Percentiles rank a stretch among this genome's conserved stretches.
These are phyloP conservation scores for Lapara coniferarum DNA, from an alignment of 2,888 invertebrate genomes.

Conservation along the genomic window DNA sequence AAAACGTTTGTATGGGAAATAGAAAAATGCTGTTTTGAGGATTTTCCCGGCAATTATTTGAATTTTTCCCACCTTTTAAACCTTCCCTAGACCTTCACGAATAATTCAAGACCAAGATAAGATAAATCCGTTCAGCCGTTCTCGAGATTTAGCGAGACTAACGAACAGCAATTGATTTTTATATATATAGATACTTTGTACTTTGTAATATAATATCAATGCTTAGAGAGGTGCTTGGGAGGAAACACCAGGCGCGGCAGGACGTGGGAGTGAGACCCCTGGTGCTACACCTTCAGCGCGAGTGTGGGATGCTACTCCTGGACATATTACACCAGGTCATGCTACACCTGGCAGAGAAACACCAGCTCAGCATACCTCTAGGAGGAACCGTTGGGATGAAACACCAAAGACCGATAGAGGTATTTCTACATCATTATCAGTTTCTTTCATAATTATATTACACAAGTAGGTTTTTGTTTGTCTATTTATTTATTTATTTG, in stretches of 20 bases:
- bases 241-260: conserved; percentile 94
- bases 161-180: too few species aligned
- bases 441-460: too few species aligned
- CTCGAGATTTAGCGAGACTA: too few species aligned
- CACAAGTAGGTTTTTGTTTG: background rate
- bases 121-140: too few species aligned
- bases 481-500: too few species aligned
- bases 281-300: conserved; percentile 97
- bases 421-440: conserved; percentile 44
- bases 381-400: conserved; percentile 99
- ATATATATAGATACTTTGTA: too few species aligned
- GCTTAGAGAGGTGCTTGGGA: conserved; percentile 89
- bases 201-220: background rate
- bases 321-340: conserved; percentile 93
- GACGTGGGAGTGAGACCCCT: conserved; percentile 92
- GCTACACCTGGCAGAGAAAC: conserved; percentile 94
- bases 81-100: too few species aligned
- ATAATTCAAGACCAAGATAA: too few species aligned
- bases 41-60: too few species aligned
- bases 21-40: too few species aligned
- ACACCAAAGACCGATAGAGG: conserved; percentile 98
- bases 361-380: conserved; percentile 88
- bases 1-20: too few species aligned
- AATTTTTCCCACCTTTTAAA: too few species aligned
- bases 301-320: conserved; percentile 99